phyloP scores from a whole-genome alignment of 2,888 invertebrate species.

The Pedicia rivosa region DNA sequence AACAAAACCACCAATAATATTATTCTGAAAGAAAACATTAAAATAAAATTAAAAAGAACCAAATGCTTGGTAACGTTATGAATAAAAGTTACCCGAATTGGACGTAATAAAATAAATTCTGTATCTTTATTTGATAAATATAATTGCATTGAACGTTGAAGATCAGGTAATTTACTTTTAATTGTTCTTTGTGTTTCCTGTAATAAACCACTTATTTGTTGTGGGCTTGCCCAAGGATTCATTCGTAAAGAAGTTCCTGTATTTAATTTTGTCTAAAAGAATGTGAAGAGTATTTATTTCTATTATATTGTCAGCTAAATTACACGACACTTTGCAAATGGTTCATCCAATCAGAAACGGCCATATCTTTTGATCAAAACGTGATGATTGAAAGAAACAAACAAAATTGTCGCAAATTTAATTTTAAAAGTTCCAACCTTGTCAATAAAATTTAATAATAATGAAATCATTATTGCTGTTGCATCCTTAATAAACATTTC shows the following conservation, averaged over 20 bases:
- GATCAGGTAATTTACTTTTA: slow-evolving; percentile 57
- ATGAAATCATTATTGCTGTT: slow-evolving; percentile 58
- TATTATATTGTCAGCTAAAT: too few species aligned
- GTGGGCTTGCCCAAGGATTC: slow-evolving; percentile 50
- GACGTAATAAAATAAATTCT: slow-evolving; percentile 89
- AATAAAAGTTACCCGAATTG: slow-evolving; percentile 53
- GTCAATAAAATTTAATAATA: slow-evolving; percentile 53
- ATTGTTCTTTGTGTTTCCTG: slow-evolving; percentile 64
- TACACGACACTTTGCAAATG: too few species aligned
- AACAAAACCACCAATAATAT: slow-evolving; percentile 74
- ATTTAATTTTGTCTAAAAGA: neutral
- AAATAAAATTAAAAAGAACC: neutral
- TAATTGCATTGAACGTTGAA: slow-evolving; percentile 83
- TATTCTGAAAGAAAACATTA: slow-evolving; percentile 43
- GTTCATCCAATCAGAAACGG: too few species aligned
- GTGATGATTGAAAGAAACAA: too few species aligned
- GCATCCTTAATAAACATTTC: slow-evolving; percentile 74
- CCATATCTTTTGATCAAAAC: too few species aligned
- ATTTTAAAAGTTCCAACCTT: too few species aligned
- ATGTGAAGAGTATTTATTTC: too few species aligned
- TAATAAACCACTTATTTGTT: slow-evolving; percentile 54
- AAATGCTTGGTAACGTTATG: too few species aligned
- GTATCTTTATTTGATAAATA: slow-evolving; percentile 95
- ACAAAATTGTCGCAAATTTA: too few species aligned
- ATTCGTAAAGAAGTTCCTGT: slow-evolving; percentile 18